A percentile compares a stretch with the other conserved stretches of the same genome.
These are phyloP conservation scores for Sphaeramia orbicularis DNA, from an alignment of 2,797 vertebrate species.

Conservation along the genomic window DNA sequence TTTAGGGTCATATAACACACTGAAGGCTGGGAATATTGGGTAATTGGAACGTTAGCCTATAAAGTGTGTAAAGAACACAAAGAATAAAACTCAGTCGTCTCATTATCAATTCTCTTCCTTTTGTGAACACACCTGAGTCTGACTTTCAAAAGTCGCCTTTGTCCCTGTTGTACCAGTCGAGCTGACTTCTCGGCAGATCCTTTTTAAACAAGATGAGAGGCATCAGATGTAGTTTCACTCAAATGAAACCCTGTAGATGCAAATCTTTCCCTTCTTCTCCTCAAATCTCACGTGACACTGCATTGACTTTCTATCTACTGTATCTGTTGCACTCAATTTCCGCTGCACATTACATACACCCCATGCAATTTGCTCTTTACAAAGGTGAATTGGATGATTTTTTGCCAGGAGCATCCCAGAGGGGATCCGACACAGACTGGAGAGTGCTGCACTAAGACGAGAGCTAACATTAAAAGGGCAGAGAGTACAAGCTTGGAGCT, in stretches of 20 bases:
- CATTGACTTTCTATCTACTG: constrained; percentile 37
- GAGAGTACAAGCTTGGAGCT: constrained; percentile 8
- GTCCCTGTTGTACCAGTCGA: constrained; percentile 15
- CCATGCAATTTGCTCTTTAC: constrained; percentile 36
- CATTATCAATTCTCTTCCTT: constrained; percentile 15
- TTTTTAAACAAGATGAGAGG: constrained; percentile 42
- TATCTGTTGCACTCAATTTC: constrained; percentile 48
- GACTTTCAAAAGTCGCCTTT: constrained; percentile 31
- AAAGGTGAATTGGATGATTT: constrained; percentile 41
- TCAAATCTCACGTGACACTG: constrained; percentile 17
- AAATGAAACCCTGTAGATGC: constrained; percentile 50
- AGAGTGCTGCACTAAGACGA: constrained; percentile 24
- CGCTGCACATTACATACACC: constrained; percentile 33
- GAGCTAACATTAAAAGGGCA: constrained; percentile 46
- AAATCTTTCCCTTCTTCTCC: constrained; percentile 51
- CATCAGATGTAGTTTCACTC: constrained; percentile 47
- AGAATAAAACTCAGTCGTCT: constrained; percentile 14
- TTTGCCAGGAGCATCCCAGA: constrained; percentile 34
- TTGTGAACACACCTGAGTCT: constrained; percentile 34
- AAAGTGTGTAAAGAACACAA: constrained; percentile 16
- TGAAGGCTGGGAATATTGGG: constrained; percentile 3
- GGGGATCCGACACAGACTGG: constrained; percentile 19
- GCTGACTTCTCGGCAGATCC: constrained; percentile 31
- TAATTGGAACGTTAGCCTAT: constrained; percentile 16
- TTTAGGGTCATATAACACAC: constrained; percentile 4